phyloP scores from a whole-genome alignment of 2,113 vertebrate species.

The Pteropus alecto region DNA sequence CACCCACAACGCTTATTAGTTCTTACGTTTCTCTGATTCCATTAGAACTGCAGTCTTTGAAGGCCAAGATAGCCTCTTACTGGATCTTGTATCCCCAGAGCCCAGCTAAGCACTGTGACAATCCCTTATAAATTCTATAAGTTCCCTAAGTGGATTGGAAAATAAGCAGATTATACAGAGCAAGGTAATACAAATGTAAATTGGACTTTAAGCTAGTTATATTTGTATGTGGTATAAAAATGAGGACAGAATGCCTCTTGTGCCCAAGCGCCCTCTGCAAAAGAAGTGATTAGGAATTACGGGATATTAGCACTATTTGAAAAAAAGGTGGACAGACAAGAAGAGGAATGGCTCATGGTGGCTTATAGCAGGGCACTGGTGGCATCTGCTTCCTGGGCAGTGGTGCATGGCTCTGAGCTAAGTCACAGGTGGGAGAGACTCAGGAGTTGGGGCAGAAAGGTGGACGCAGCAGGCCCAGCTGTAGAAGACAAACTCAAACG shows the following conservation, averaged over 20 bases:
- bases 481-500: neutral
- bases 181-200: neutral
- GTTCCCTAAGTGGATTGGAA: neutral
- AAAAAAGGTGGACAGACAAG: neutral
- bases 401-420: too few species aligned
- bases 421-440: accelerated
- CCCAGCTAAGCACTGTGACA: neutral
- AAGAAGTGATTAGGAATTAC: neutral
- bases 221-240: neutral
- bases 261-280: neutral
- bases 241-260: neutral
- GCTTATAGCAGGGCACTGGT: neutral
- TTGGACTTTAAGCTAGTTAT: neutral
- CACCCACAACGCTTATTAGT: neutral
- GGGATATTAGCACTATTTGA: neutral
- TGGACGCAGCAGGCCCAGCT: accelerated
- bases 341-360: accelerated
- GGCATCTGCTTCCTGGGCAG: neutral
- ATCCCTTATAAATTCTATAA: neutral
- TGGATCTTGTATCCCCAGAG: neutral
- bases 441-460: neutral
- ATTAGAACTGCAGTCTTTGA: neutral
- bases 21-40: neutral
- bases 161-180: neutral
- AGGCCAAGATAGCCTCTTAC: accelerated